Conservation (phyloP, 2,797 vertebrate genomes). For the Chelon labrosus region DNA sequence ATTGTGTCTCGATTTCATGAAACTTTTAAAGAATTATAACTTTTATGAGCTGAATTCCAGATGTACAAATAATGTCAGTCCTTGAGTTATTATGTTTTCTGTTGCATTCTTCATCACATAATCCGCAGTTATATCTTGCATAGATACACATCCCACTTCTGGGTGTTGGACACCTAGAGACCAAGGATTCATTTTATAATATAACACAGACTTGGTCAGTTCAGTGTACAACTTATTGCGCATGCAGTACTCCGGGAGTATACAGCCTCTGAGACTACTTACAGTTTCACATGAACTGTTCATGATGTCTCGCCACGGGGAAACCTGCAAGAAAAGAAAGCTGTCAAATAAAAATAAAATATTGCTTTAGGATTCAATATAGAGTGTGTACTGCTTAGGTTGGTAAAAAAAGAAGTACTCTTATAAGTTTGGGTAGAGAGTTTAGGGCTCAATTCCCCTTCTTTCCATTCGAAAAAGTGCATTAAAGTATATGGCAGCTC, state of each 20-base stretch:
- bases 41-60: no score
- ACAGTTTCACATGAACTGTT: conserved; percentile 7
- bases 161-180: no score
- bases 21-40: no score
- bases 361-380: conserved; percentile 12
- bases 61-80: no score
- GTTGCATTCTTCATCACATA: no score
- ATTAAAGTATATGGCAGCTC: conserved; percentile 36
- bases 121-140: no score
- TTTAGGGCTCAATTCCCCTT: conserved; percentile 46
- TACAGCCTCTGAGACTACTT: conserved; percentile 15
- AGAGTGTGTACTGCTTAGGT: conserved; percentile 36
- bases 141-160: no score
- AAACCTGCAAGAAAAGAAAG: conserved; percentile 45
- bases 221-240: no score
- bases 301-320: conserved; percentile 4
- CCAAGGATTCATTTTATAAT: no score
- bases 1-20: no score
- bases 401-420: conserved; percentile 37
- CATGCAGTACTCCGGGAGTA: neutral
- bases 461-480: conserved; percentile 37
- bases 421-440: conserved; percentile 42
- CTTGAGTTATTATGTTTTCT: no score
- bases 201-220: no score
- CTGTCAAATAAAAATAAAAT: conserved; percentile 56